These are phyloP conservation scores for Bubo bubo DNA, from an alignment of 2,113 vertebrate species.

Conservation along the genomic window DNA sequence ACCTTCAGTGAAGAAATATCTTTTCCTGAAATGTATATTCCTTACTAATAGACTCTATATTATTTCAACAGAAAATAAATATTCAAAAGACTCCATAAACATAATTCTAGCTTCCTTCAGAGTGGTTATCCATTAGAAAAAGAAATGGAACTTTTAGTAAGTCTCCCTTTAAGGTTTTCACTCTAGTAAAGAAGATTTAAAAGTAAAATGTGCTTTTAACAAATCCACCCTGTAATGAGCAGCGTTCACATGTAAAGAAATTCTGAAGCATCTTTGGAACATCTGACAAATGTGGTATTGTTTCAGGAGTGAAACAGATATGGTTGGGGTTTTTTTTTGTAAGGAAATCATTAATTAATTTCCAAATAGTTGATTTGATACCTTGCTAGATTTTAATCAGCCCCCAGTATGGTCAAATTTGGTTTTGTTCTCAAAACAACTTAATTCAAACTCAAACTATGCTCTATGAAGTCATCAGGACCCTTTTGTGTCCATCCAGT, in stretches of 20 bases:
- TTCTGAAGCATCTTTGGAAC: not conserved
- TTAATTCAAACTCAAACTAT: not conserved
- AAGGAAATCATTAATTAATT: not conserved
- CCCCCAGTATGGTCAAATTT: not conserved
- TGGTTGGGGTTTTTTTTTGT: too few relatives aligned
- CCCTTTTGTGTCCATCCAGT: not conserved
- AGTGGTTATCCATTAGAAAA: not conserved
- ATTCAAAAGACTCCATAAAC: constrained; percentile 55
- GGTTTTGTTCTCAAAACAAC: not conserved
- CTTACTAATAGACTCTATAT: constrained; percentile 16
- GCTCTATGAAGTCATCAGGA: not conserved
- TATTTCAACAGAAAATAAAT: constrained; percentile 54
- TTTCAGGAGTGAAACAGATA: not conserved
- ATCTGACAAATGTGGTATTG: not conserved
- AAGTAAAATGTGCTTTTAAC: constrained; percentile 53
- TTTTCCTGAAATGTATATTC: not conserved
- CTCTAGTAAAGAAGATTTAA: constrained; percentile 30
- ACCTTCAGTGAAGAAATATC: not conserved
- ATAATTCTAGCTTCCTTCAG: constrained; percentile 51
- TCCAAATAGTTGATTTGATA: not conserved
- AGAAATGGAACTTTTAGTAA: constrained; percentile 37
- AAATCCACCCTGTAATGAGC: not conserved
- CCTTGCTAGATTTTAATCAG: not conserved
- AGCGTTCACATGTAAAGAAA: not conserved
- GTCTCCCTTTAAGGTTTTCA: constrained; percentile 44